Conservation (phyloP, 2,888 invertebrate species). For the Ophion obscuratus region DNA sequence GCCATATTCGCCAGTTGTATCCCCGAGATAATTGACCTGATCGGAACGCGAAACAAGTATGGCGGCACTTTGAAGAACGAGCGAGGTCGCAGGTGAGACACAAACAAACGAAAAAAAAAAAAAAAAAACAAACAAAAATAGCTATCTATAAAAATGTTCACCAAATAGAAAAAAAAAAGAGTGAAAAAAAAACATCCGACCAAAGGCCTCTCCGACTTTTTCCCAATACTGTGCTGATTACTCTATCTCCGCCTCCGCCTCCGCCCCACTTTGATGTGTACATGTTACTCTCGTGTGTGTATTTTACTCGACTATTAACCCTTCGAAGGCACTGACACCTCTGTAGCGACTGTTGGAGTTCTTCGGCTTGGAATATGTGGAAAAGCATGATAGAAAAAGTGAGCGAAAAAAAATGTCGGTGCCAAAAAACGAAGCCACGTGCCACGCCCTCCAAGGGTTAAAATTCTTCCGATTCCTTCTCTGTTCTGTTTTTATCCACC, state of each 20-base stretch:
- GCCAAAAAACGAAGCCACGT: no score
- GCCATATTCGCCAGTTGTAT: conserved; percentile 99
- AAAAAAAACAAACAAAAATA: conserved; percentile 68
- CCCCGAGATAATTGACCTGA: conserved; percentile 99
- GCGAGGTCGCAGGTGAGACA: conserved; percentile 99
- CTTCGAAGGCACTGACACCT: background rate
- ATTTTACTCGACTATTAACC: conserved; percentile 32
- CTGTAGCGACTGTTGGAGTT: background rate
- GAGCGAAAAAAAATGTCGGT: no score
- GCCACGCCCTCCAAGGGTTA: background rate
- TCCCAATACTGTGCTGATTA: conserved; percentile 24
- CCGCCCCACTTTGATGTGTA: conserved; percentile 52
- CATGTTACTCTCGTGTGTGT: conserved; percentile 48
- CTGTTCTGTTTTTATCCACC: background rate
- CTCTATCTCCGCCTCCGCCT: conserved; percentile 1
- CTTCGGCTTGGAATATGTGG: background rate
- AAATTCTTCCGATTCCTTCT: conserved; percentile 13
- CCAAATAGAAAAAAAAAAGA: conserved; percentile 71
- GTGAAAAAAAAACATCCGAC: conserved; percentile 49
- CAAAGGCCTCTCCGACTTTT: conserved; percentile 50
- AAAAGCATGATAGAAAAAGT: no score
- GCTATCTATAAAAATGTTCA: conserved; percentile 87
- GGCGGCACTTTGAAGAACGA: conserved; percentile 99
- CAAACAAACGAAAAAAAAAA: conserved; percentile 81
- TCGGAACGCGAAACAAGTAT: conserved; percentile 99